These are phyloP conservation scores for Sarcoramphus papa DNA, from an alignment of 2,797 vertebrate species.

Conservation along the genomic window DNA sequence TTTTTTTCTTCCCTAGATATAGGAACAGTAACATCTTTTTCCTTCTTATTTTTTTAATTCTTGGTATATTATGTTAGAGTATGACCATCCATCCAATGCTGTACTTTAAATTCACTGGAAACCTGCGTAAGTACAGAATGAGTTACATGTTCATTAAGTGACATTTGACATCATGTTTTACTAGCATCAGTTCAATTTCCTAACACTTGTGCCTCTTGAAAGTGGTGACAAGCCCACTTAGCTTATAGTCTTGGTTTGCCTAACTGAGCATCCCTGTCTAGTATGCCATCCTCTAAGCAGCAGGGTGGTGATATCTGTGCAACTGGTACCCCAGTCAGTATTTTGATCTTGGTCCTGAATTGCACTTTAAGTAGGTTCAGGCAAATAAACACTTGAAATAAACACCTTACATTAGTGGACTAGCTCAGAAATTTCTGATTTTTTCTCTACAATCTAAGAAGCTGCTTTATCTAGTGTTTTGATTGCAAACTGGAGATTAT, in stretches of 20 bases:
- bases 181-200: neutral
- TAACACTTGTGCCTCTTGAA: neutral
- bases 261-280: neutral
- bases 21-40: neutral
- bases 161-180: rapidly evolving
- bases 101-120: neutral
- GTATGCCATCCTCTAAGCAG: neutral
- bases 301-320: neutral
- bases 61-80: neutral
- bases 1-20: neutral
- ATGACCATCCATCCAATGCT: neutral
- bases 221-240: neutral
- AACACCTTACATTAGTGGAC: neutral
- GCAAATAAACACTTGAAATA: neutral
- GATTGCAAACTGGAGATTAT: neutral
- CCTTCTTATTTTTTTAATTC: neutral
- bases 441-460: neutral
- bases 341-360: neutral
- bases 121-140: neutral
- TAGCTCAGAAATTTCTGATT: neutral
- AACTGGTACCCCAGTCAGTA: neutral
- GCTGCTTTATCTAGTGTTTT: neutral
- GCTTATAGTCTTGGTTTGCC: neutral
- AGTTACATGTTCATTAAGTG: neutral
- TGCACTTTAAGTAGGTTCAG: neutral